Evolutionary conservation across 2,888 invertebrate genomes (phyloP).

Genomic region (Nephrocerus scutellatus): DNA sequence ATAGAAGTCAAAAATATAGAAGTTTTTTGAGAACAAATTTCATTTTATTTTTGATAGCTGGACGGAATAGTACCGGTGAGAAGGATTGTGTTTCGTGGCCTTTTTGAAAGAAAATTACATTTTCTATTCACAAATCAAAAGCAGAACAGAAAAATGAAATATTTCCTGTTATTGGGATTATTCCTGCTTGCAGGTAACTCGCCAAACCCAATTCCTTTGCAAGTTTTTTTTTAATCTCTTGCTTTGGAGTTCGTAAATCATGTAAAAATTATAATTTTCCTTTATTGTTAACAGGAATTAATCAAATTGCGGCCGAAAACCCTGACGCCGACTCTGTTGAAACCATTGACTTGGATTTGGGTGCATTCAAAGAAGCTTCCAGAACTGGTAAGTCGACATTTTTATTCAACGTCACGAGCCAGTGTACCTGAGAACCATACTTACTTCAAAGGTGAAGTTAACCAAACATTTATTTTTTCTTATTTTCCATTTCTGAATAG

Average conservation of each 20-base stretch:
- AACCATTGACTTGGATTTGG: conserved; percentile 70
- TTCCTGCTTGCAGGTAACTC: conserved; percentile 39
- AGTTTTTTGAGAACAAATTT: conserved; percentile 7
- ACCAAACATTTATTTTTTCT: background rate
- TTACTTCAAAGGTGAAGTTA: background rate
- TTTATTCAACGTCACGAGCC: too few relatives aligned
- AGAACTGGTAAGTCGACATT: conserved; percentile 63
- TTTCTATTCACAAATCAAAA: conserved; percentile 10
- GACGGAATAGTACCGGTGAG: conserved; percentile 1
- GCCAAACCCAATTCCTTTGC: conserved; percentile 9
- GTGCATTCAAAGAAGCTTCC: conserved; percentile 77
- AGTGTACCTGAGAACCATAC: too few relatives aligned
- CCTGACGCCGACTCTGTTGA: conserved; percentile 43
- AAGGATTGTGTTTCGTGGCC: background rate
- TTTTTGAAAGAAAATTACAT: conserved; percentile 5
- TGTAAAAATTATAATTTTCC: background rate
- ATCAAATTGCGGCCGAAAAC: conserved; percentile 33
- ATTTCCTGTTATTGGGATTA: conserved; percentile 35
- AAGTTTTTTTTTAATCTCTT: conserved; percentile 25
- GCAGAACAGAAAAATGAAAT: conserved; percentile 32
- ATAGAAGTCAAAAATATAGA: conserved; percentile 1
- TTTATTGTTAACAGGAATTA: conserved; percentile 28
- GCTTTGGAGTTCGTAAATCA: conserved; percentile 2
- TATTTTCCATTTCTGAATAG: conserved; percentile 45
- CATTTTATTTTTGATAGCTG: conserved; percentile 17